Evolutionary conservation across 1,140 invertebrate genomes (phyloP), one percentile per base, ranked within the genome.

Genomic region (Antheraea mylitta): DNA sequence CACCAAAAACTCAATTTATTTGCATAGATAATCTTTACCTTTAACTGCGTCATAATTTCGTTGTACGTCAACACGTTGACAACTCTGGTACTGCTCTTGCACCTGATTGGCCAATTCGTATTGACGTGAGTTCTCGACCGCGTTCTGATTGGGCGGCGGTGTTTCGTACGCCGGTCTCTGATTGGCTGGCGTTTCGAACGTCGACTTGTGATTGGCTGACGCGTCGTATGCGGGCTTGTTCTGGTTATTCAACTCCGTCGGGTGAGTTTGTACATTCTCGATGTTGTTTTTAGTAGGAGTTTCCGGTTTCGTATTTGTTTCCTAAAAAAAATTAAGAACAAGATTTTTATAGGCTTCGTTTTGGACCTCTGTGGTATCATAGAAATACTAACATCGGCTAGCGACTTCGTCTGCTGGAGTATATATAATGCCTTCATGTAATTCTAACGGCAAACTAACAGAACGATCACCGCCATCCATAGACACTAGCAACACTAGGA

Each of bases 301-400:
- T 53, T 62, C 62, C 38, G 76, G 77, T 64, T 78, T 73, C 10
- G 80, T 77, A 48, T 78, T 78, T 0, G 73, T 73, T 68, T 85
- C 67, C 67, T 70, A 63, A 13, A 64, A 38, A 9, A 42, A 42
- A 9, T 2, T 30, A 30, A 30, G 22, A 30, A 30, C 22, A 30
- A 30, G 22, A 30, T 30, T 4, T 4, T 30, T 30, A 30, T 30
- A 30, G 22, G 1, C 22, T 30, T 30, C 22, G 22, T 1, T 30
- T 30, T 30, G 22, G 22, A 30, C 22, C 4, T 30, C 22, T 30
- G 22, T 30, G 22, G 22, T 30, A 30, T 30, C 4, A 30, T 30
- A 30, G 22, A 30, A 30, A 30, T 30, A 30, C 22, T 30, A 30
- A 4, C 22, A 30, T 30, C 22, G 1, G 22, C 22, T 4, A 4